These are phyloP conservation scores for Acrobasis repandana DNA, from an alignment of 2,888 invertebrate species.

Conservation along the genomic window DNA sequence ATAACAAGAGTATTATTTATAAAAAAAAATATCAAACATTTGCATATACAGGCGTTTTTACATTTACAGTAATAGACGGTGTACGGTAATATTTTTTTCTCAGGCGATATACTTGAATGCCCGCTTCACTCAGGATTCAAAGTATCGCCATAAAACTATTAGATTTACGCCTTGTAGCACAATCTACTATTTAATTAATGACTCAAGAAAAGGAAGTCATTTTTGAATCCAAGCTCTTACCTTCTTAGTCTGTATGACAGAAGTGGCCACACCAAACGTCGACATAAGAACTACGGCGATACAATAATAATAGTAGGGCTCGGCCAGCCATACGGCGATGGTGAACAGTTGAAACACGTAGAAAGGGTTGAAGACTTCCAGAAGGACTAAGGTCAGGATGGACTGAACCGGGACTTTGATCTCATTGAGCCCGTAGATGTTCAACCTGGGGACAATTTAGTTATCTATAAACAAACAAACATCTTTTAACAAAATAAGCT, in stretches of 20 bases:
- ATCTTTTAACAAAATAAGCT: too few relatives aligned
- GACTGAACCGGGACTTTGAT: constrained; percentile 91
- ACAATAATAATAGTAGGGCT: constrained; percentile 95
- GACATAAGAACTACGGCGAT: constrained; percentile 93
- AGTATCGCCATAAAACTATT: too few relatives aligned
- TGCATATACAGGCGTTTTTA: too few relatives aligned
- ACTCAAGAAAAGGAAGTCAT: too few relatives aligned
- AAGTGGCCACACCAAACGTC: constrained; percentile 90
- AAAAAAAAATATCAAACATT: too few relatives aligned
- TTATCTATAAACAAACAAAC: background rate
- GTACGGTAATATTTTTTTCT: too few relatives aligned
- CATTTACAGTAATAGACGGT: too few relatives aligned
- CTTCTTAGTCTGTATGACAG: constrained; percentile 92
- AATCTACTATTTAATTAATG: too few relatives aligned
- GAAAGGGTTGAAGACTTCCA: constrained; percentile 96
- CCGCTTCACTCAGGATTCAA: too few relatives aligned
- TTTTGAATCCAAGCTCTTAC: constrained; percentile 65
- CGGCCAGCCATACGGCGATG: constrained; percentile 93
- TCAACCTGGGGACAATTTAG: constrained; percentile 78
- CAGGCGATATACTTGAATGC: too few relatives aligned
- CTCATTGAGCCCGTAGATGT: constrained; percentile 92
- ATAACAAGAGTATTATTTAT: too few relatives aligned
- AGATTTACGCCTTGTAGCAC: too few relatives aligned
- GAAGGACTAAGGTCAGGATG: constrained; percentile 86
- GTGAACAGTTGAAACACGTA: constrained; percentile 98